phyloP scores from a whole-genome alignment of 1,140 invertebrate species.

The Araneus ventricosus region DNA sequence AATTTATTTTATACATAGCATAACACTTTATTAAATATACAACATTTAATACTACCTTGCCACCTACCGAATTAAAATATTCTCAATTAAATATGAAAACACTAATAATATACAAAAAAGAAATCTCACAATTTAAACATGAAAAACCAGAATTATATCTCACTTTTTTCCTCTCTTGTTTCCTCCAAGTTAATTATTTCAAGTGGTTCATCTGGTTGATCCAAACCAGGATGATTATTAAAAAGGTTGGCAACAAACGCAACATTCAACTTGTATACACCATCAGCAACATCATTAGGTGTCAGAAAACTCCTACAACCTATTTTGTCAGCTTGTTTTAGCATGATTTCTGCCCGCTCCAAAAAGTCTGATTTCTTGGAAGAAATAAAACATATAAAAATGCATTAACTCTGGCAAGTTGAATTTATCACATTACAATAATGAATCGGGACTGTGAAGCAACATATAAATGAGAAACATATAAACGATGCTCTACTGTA shows the following conservation, averaged over 20 bases:
- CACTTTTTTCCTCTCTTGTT: constrained; percentile 95
- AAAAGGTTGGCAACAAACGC: constrained; percentile 99
- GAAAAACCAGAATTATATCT: constrained; percentile 78
- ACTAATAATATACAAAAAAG: not conserved
- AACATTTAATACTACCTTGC: too few species aligned
- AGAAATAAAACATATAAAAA: constrained; percentile 76
- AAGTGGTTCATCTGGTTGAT: constrained; percentile 87
- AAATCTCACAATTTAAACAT: not conserved
- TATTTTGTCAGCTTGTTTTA: constrained; percentile 97
- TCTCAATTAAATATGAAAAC: not conserved
- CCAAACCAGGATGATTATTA: constrained; percentile 96
- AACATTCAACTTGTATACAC: constrained; percentile 98
- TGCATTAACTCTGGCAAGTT: too few species aligned
- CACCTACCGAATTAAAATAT: too few species aligned
- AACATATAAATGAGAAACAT: too few species aligned
- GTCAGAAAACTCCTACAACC: constrained; percentile 97
- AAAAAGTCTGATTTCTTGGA: constrained; percentile 87
- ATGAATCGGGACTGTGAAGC: too few species aligned
- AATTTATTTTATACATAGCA: too few species aligned
- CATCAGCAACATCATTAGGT: constrained; percentile 95
- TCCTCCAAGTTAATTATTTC: constrained; percentile 93
- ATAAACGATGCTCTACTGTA: too few species aligned
- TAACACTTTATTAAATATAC: too few species aligned
- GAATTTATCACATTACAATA: too few species aligned
- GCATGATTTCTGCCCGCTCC: constrained; percentile 95